phyloP scores from a whole-genome alignment of 2,797 vertebrate genomes.

The Microcaecilia unicolor region DNA sequence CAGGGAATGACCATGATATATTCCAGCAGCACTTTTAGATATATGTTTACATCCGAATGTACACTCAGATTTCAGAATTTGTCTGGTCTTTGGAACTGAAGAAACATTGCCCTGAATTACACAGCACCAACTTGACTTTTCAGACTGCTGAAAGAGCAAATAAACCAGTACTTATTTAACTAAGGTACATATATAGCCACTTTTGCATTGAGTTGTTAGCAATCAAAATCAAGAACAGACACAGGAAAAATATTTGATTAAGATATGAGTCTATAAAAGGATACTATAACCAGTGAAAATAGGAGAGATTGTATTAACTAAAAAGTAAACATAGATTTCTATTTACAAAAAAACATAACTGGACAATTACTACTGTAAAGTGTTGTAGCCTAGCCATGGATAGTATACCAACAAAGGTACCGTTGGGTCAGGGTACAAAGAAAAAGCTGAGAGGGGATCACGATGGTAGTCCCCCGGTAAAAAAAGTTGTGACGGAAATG shows the following conservation, averaged over 20 bases:
- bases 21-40: too few relatives aligned
- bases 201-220: constrained; percentile 26
- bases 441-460: constrained; percentile 65
- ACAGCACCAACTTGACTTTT: too few relatives aligned
- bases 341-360: too few relatives aligned
- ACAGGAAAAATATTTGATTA: too few relatives aligned
- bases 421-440: constrained; percentile 37
- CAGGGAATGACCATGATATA: too few relatives aligned
- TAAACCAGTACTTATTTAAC: constrained; percentile 3
- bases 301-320: neutral
- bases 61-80: too few relatives aligned
- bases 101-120: too few relatives aligned
- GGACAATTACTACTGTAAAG: constrained; percentile 24
- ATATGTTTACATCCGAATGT: too few relatives aligned
- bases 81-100: too few relatives aligned
- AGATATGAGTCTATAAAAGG: neutral
- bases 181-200: neutral
- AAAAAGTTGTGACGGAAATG: constrained; percentile 83
- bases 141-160: too few relatives aligned
- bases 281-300: neutral
- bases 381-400: constrained; percentile 43
- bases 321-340: constrained; percentile 41
- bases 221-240: constrained; percentile 13
- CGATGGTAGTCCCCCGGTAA: constrained; percentile 74
- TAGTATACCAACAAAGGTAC: constrained; percentile 38